Evolutionary conservation across 2,113 vertebrate species (phyloP).

Genomic region (Campylorhamphus procurvoides): DNA sequence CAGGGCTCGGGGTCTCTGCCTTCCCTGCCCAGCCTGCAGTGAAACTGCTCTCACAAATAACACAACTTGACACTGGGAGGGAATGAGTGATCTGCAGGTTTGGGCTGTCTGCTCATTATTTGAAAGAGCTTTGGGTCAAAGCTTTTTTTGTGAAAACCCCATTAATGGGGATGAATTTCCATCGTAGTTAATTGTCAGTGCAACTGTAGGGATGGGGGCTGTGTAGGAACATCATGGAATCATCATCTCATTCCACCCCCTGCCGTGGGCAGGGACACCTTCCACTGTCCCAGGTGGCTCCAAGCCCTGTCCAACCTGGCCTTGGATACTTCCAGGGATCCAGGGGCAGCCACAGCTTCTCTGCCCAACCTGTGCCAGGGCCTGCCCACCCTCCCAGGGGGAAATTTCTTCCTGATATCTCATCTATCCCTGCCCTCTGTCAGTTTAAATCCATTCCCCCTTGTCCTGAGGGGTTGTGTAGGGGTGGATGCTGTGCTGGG

Average conservation of each 20-base stretch:
- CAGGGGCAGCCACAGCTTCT: not conserved
- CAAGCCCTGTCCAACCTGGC: accelerated
- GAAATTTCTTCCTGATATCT: not conserved
- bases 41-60: not conserved
- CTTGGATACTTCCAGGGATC: not conserved
- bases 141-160: not conserved
- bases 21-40: not conserved
- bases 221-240: not conserved
- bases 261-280: not conserved
- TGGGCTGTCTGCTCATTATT: not conserved
- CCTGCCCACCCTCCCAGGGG: not conserved
- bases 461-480: not conserved
- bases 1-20: not conserved
- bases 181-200: not conserved
- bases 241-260: not conserved
- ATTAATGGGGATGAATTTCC: not conserved
- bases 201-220: not conserved
- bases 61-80: not conserved
- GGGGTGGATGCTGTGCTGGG: accelerated
- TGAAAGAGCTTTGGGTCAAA: not conserved
- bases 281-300: accelerated
- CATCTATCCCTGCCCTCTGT: not conserved
- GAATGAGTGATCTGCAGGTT: not conserved
- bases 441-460: not conserved
- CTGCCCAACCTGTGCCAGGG: not conserved